Conservation (phyloP, 2,113 vertebrate genomes). For the Grus americana region DNA sequence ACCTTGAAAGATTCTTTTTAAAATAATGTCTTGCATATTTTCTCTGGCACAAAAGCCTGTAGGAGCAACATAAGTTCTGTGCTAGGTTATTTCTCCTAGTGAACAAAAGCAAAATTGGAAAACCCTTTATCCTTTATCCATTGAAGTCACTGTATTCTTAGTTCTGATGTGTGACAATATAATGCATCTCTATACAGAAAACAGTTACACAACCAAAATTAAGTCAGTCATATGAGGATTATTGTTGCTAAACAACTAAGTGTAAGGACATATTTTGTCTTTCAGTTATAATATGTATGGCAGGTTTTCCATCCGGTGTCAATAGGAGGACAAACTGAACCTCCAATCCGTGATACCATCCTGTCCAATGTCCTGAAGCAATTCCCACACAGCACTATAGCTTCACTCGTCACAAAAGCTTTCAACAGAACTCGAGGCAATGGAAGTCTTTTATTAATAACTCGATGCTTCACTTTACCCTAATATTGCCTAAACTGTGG, state of each 20-base stretch:
- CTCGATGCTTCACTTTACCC: not conserved
- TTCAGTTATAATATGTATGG: not conserved
- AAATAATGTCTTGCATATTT: not conserved
- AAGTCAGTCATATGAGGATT: not conserved
- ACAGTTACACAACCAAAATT: not conserved
- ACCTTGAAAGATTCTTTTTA: not conserved
- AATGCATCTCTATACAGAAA: not conserved
- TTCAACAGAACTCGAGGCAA: not conserved
- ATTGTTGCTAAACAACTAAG: not conserved
- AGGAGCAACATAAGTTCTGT: not conserved
- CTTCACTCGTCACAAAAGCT: not conserved
- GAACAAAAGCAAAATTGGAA: not conserved
- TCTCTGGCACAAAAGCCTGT: not conserved
- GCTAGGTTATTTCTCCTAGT: not conserved
- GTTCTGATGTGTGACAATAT: not conserved
- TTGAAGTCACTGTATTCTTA: not conserved
- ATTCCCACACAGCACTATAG: not conserved
- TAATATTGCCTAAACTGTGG: not conserved
- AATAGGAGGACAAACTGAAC: not conserved
- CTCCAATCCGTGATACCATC: not conserved
- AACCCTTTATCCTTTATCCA: not conserved
- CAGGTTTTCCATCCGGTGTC: not conserved
- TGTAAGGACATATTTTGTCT: not conserved
- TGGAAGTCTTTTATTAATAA: not conserved
- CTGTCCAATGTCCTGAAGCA: not conserved